Conservation (phyloP, 2,113 vertebrate genomes). For the Elephas maximus region DNA sequence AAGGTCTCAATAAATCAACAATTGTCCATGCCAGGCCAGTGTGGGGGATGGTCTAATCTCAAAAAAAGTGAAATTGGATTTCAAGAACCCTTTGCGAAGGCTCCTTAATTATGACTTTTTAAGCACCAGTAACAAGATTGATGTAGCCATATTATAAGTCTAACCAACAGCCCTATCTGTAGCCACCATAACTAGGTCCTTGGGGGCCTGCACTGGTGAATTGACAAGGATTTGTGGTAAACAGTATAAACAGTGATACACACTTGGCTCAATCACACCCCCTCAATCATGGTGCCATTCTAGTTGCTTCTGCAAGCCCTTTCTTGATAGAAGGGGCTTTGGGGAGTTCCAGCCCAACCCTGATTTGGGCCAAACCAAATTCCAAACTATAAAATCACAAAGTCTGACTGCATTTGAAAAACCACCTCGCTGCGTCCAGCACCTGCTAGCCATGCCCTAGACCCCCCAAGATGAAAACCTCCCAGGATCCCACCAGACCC, state of each 20-base stretch:
- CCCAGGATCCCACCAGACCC: background rate
- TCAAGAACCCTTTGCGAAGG: conserved; percentile 62
- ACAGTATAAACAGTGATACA: conserved; percentile 30
- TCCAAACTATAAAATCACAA: conserved; percentile 56
- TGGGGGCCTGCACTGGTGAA: background rate
- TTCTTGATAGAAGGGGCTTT: conserved; percentile 40
- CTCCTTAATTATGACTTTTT: conserved; percentile 60
- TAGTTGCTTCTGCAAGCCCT: conserved; percentile 57
- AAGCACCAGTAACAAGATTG: conserved; percentile 53
- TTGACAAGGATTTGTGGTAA: conserved; percentile 25
- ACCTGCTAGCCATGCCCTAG: background rate
- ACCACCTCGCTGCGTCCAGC: background rate
- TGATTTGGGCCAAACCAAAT: conserved; percentile 64
- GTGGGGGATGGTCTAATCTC: background rate
- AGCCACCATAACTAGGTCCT: conserved; percentile 64
- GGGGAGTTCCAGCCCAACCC: conserved; percentile 20
- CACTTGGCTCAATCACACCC: background rate
- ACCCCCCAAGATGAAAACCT: conserved; percentile 35
- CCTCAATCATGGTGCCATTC: background rate
- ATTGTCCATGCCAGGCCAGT: background rate
- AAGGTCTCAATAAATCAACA: background rate
- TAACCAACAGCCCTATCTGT: conserved; percentile 30
- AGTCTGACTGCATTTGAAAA: conserved; percentile 42
- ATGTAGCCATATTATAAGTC: conserved; percentile 2
- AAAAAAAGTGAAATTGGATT: conserved; percentile 18